Evolutionary conservation across 2,797 vertebrate genomes (phyloP).

Genomic region (Lemur catta): DNA sequence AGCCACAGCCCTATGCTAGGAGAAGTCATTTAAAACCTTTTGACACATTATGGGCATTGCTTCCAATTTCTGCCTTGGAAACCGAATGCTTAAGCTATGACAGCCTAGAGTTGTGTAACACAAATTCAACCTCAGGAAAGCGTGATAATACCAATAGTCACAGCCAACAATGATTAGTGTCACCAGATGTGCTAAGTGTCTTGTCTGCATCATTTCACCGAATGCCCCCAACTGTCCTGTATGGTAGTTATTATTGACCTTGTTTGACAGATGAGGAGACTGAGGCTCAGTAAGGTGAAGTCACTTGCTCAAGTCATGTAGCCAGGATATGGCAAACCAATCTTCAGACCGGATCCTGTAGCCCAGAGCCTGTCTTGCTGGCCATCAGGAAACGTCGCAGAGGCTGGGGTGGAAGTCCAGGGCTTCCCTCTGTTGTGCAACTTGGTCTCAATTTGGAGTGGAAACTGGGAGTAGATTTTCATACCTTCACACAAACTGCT

Average conservation of each 20-base stretch:
- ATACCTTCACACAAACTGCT: rapidly evolving
- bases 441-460: not conserved
- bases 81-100: not conserved
- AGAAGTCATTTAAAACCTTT: not conserved
- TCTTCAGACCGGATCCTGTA: not conserved
- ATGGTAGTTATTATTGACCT: not conserved
- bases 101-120: not conserved
- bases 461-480: not conserved
- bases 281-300: not conserved
- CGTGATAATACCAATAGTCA: not conserved
- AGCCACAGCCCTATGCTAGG: not conserved
- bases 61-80: slow-evolving; percentile 33
- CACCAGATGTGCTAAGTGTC: not conserved
- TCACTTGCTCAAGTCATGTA: not conserved
- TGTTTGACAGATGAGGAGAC: not conserved
- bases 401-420: no score
- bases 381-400: not conserved
- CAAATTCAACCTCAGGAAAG: not conserved
- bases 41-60: not conserved
- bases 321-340: not conserved
- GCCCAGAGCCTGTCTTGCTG: not conserved
- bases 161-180: not conserved
- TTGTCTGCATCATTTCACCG: not conserved
- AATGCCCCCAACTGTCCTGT: not conserved
- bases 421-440: not conserved